These are phyloP conservation scores for Theristicus caerulescens DNA, from an alignment of 2,113 vertebrate species.

Conservation along the genomic window DNA sequence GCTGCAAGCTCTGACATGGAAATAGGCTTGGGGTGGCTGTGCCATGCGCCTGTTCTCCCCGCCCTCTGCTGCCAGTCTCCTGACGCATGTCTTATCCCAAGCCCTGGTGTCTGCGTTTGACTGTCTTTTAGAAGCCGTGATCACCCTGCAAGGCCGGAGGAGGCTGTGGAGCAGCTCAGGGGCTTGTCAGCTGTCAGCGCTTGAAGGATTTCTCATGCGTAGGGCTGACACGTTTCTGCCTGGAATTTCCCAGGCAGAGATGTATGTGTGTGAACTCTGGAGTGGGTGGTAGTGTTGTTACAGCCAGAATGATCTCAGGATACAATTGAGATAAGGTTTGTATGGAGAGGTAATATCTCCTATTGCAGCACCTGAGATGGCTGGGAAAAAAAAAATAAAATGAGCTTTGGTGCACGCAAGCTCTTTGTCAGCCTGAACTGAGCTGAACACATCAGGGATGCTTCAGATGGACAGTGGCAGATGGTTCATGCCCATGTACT, in stretches of 20 bases:
- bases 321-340: not conserved
- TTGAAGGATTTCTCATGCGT: not conserved
- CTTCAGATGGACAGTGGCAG: not conserved
- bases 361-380: not conserved
- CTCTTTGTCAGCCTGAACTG: not conserved
- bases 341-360: not conserved
- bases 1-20: not conserved
- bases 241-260: not conserved
- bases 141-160: not conserved
- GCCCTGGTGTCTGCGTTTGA: not conserved
- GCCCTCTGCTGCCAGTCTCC: not conserved
- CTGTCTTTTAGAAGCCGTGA: not conserved
- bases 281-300: not conserved
- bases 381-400: not conserved
- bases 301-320: not conserved
- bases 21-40: not conserved
- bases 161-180: not conserved
- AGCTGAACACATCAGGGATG: not conserved
- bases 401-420: not conserved
- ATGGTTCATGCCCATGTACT: not conserved
- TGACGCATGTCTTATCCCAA: fast-evolving
- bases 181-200: not conserved
- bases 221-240: not conserved
- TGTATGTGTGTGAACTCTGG: not conserved
- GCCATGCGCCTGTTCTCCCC: not conserved